Evolutionary conservation across 2,888 invertebrate genomes (phyloP), one percentile per base, ranked within the genome.

Genomic region (Acrobasis suavella): DNA sequence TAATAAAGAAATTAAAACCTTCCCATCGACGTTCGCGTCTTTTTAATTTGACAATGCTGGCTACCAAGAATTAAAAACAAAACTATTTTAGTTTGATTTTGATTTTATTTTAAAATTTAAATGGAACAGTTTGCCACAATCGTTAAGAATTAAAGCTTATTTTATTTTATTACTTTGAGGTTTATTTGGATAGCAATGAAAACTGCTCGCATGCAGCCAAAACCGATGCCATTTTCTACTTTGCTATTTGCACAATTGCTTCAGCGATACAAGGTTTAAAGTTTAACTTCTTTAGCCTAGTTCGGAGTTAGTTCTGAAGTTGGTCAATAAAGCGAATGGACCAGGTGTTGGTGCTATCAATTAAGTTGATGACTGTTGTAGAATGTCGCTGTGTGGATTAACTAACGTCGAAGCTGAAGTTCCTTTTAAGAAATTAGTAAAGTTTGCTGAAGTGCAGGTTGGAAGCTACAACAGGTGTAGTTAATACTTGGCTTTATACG

Each of bases 351-450:
- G n/a, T 56, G 59, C 64, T 63, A 67, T 67, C 62, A 67, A 65
- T 67, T 65, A 64, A 63, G 62, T 58, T 63, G 62, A 64, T 66
- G 61, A 58, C 52, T 55, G 63, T 60, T 64, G 62, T 60, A 60
- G 62, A 62, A 68, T 69, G 66, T 71, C 74, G 69, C 71, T 71
- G 62, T 50, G 67, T 65, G 73, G 74, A 80, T 82, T 80, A 76
- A 74, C 70, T 77, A 76, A 78, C 14, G 32, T 32, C 7, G 32
- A 32, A 32, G 7, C 32, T 14, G n/a, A 46, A 10, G 46, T 46
- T 46, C 6, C 46, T 46, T 46, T 46, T 46, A 46, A 46, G 46
- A 46, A 46, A 46, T 46, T 46, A n/a, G 14, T 46, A 14, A 46
- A 46, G 46, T 46, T 42, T 46, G n/a, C 6, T n/a, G 14, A 0